Evolutionary conservation across 2,797 vertebrate species (phyloP), one percentile per base, ranked within the genome.

Genomic region (Babyrousa celebensis): DNA sequence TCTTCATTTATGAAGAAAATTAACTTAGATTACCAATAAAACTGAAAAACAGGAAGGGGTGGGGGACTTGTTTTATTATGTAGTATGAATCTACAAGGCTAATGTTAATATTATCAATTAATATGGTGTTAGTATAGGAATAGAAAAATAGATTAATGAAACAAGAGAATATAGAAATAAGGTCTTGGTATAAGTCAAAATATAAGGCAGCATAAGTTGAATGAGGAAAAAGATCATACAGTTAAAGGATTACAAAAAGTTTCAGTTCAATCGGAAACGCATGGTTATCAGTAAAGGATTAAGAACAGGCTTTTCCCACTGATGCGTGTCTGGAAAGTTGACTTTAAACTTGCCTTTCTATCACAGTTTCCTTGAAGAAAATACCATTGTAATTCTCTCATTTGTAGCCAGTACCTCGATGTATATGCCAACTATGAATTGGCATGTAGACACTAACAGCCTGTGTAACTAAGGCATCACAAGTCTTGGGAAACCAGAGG

Each of bases 11-110:
- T 21, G 36, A 89, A 70, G 68, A 68, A 83, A 87, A 74, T 12
- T 65, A 89, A 85, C 48, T 36, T 48, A 71, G 78, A 84, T 71
- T 54, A 96, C 58, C n/a, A 96, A 54, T 56, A 78, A 83, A 95
- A 82, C 32, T 56, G 54, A 78, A 54, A 88, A 86, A 92, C 11
- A 72, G 72, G 20, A 63, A 68, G 16, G 36, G 56, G 18, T 78
- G 18, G 12, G 58, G 68, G 21, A 36, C 32, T 78, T 85, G 52
- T 8, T 77, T 15, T 86, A 62, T 32, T 78, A 75, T n/a, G 23
- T 1, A 72, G 21, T 74, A 94, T 80, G 52, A 85, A 85, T 86
- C 85, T 78, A 58, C 12, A 71, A 58, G 29, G 8, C 14, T 86
- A 56, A 77, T 86, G 52, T 92, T 72, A 85, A 74, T 65, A 23